A percentile compares a stretch with the other conserved stretches of the same genome.
Evolutionary conservation across 1,140 invertebrate species (phyloP).

Genomic region (Heliconius melpomene): DNA sequence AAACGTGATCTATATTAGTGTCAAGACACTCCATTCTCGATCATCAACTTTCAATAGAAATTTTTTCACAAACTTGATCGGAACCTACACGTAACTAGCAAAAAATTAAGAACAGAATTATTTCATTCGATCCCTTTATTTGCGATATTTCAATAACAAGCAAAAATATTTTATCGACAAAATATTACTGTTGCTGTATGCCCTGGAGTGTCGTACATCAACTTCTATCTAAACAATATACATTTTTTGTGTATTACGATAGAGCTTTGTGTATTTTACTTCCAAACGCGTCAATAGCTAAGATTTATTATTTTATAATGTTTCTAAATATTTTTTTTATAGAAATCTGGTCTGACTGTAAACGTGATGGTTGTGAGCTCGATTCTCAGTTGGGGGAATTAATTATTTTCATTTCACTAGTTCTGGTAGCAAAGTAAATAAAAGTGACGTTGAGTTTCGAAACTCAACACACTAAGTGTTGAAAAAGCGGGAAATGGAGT

Average conservation of each 20-base stretch:
- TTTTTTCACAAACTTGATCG: too few species aligned
- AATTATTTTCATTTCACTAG: neutral
- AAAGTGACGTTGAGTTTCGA: too few species aligned
- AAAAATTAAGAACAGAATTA: too few species aligned
- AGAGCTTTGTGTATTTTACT: neutral
- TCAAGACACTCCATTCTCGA: too few species aligned
- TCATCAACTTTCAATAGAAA: too few species aligned
- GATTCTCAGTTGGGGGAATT: too few species aligned
- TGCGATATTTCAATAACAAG: neutral
- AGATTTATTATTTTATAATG: constrained; percentile 2
- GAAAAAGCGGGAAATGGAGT: too few species aligned
- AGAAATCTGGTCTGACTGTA: neutral
- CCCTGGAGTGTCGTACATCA: neutral
- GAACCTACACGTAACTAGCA: too few species aligned
- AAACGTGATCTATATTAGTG: too few species aligned
- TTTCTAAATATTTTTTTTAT: neutral
- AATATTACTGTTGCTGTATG: neutral
- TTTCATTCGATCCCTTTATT: neutral
- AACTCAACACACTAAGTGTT: too few species aligned
- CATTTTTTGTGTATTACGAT: neutral
- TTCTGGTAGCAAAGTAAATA: neutral
- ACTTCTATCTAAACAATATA: neutral
- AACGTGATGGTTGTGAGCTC: too few species aligned
- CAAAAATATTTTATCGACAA: constrained; percentile 6
- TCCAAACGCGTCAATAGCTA: neutral